phyloP scores from a whole-genome alignment of 2,113 vertebrate species.

The Dipodomys ordii region DNA sequence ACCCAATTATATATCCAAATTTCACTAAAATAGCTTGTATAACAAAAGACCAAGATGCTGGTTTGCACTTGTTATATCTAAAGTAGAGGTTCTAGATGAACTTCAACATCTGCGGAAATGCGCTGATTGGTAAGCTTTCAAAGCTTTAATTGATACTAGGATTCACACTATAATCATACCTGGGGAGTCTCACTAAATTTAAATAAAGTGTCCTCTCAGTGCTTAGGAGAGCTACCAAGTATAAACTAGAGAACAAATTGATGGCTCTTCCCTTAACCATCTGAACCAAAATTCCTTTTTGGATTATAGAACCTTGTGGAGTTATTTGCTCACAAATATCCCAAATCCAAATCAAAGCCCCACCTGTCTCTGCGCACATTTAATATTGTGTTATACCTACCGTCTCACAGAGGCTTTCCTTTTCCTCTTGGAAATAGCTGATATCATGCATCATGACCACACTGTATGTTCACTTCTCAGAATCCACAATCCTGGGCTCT shows the following conservation, averaged over 20 bases:
- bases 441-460: background rate
- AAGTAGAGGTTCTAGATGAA: conserved; percentile 5
- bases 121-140: background rate
- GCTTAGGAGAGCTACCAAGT: no score
- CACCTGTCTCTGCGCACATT: background rate
- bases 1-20: background rate
- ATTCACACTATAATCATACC: background rate
- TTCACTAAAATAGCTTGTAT: background rate
- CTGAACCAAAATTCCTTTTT: conserved; percentile 16
- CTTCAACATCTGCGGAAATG: conserved; percentile 24
- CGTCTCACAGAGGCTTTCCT: background rate
- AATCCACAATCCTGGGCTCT: background rate
- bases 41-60: conserved; percentile 23
- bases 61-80: background rate
- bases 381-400: background rate
- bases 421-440: conserved; percentile 18
- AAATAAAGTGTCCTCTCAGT: background rate
- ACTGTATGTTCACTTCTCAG: conserved; percentile 5
- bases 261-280: background rate
- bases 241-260: conserved; percentile 11
- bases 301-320: background rate
- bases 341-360: conserved; percentile 44
- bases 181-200: background rate
- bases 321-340: conserved; percentile 8
- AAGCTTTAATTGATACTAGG: background rate